Evolutionary conservation across 1,140 invertebrate species (phyloP).

Genomic region (Heliothis virescens): DNA sequence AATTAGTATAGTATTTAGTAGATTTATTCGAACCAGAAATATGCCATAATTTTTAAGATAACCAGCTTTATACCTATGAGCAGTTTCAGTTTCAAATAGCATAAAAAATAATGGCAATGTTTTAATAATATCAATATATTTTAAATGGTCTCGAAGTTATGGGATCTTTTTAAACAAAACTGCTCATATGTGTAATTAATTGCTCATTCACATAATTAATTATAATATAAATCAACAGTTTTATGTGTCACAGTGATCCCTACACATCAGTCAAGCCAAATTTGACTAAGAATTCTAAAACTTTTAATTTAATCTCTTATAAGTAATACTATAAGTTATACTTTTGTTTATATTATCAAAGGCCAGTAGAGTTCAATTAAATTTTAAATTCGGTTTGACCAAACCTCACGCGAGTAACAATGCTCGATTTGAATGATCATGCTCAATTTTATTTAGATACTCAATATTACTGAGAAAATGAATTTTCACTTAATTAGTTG

Average conservation of each 20-base stretch:
- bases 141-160: not conserved
- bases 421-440: not conserved
- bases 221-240: not conserved
- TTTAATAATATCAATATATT: not conserved
- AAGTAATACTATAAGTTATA: constrained; percentile 17
- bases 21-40: constrained; percentile 56
- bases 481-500: not conserved
- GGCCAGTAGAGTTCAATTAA: constrained; percentile 36
- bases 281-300: constrained; percentile 28
- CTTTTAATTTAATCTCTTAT: not conserved
- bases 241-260: constrained; percentile 3
- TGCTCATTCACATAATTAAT: constrained; percentile 32
- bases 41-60: constrained; percentile 69
- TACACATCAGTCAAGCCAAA: constrained; percentile 38
- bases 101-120: not conserved
- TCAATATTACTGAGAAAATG: not conserved
- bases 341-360: constrained; percentile 11
- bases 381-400: constrained; percentile 28
- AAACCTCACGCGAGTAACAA: not conserved
- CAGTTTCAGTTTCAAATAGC: not conserved
- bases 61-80: constrained; percentile 1
- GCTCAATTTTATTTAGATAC: constrained; percentile 36
- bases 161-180: not conserved
- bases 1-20: constrained; percentile 66
- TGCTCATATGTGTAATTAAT: not conserved